Base-by-base conservation (phyloP, 1,140 invertebrate species). In the Aphelenchoides fujianensis region DNA sequence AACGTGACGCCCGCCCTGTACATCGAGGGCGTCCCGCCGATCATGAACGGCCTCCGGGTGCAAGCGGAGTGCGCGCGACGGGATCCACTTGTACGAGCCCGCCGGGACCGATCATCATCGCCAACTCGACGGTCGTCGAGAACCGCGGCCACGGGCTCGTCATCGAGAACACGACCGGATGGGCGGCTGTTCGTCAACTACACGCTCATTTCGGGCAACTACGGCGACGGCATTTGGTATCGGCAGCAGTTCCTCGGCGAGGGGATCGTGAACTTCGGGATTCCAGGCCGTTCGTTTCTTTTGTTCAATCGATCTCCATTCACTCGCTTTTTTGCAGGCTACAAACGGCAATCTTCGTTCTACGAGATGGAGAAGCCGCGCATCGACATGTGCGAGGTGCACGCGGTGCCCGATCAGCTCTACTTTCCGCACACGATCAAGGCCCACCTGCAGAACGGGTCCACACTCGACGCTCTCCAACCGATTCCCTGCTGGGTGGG, bases 191-290 rank as follows among this genome's bases (percentile, higher is more conserved):
- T 83, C 52, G 48, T 83, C n/a, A 83, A 83, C 69, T 70, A 71
- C 48, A 80, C 81, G 12, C 37, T 48, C 31, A 71, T 83, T 9
- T 48, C 74, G 55, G 70, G 69, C 2, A 82, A 83, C 68, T 84
- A 80, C 57, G 82, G 82, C 12, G 81, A 84, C 73, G 82, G 82
- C n/a, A 75, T 83, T 48, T 84, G 76, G 78, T 80, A 81, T 68
- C 64, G 69, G 27, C 70, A 71, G 37, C 32, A 37, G 36, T 66
- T 36, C 53, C 27, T 34, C 27, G 63, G 63, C 63, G 63, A 34
- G 3, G 36, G 63, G 30, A n/a, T 66, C 12, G 63, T 66, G 28
- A 12, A 66, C 30, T 37, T 37, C 3, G 63, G 63, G 53, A 32
- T 31, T 12, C 32, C 63, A n/a, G 63, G 63, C 37, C 63, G 63